phyloP scores from a whole-genome alignment of 2,113 vertebrate species.

The Syngnathus typhle region DNA sequence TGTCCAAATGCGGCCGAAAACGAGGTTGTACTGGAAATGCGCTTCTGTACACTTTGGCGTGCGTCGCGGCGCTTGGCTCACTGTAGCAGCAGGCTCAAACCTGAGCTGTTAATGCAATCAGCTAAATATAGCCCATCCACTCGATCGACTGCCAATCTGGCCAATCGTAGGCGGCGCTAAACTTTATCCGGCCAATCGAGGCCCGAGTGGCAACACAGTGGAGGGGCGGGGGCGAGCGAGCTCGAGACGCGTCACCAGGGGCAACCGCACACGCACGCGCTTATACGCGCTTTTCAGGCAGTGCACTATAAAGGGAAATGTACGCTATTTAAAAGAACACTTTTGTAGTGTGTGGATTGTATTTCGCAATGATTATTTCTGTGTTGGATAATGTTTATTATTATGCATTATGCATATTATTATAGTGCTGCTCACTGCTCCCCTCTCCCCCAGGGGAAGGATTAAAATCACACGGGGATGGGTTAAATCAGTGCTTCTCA shows the following conservation, averaged over 20 bases:
- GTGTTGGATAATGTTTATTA: too few species aligned
- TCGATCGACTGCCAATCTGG: conserved; percentile 34
- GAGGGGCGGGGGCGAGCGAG: conserved; percentile 34
- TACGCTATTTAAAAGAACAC: too few species aligned
- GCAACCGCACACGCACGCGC: conserved; percentile 48
- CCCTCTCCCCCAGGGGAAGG: too few species aligned
- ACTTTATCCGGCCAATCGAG: conserved; percentile 46
- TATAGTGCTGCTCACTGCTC: too few species aligned
- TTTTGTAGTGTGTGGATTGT: too few species aligned
- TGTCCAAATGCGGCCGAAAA: background rate
- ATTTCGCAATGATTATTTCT: too few species aligned
- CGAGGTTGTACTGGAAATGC: background rate
- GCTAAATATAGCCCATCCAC: conserved; percentile 63
- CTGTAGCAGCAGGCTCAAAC: conserved; percentile 32
- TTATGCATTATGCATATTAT: too few species aligned
- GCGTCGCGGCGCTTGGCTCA: background rate
- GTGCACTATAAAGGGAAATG: too few species aligned
- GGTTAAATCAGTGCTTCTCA: too few species aligned
- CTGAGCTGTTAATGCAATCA: conserved; percentile 71
- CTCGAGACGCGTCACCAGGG: conserved; percentile 65
- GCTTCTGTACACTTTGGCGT: conserved; percentile 4
- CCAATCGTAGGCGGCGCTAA: conserved; percentile 19
- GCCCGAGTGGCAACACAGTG: background rate
- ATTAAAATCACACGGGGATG: too few species aligned
- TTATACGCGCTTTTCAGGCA: too few species aligned